Evolutionary conservation across 2,797 vertebrate genomes (phyloP).

Genomic region (Melanotaenia trifasciata): DNA sequence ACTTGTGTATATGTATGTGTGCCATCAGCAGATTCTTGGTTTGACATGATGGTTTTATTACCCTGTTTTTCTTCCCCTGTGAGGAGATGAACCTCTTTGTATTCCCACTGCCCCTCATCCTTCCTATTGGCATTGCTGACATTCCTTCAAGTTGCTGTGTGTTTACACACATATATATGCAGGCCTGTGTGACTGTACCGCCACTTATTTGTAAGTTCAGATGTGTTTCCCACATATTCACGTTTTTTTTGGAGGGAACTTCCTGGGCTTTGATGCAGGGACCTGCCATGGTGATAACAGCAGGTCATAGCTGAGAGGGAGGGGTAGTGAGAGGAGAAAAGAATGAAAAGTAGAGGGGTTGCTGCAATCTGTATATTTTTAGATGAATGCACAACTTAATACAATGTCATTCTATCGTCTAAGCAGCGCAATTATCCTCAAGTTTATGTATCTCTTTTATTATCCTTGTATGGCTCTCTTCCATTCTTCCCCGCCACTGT

Average conservation of each 20-base stretch:
- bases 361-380: constrained; percentile 4
- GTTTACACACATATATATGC: background rate
- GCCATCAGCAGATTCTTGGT: constrained; percentile 87
- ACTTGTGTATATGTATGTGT: constrained; percentile 82
- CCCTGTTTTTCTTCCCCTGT: constrained; percentile 74
- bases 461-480: constrained; percentile 7
- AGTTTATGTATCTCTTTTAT: constrained; percentile 1
- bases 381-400: background rate
- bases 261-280: constrained; percentile 75
- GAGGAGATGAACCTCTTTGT: constrained; percentile 74
- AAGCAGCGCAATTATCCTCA: background rate
- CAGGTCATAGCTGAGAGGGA: constrained; percentile 63
- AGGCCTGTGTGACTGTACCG: constrained; percentile 17
- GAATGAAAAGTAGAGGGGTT: constrained; percentile 14
- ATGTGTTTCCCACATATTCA: constrained; percentile 42
- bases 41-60: constrained; percentile 80
- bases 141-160: constrained; percentile 70
- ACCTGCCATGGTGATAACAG: constrained; percentile 43
- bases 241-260: constrained; percentile 60
- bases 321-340: constrained; percentile 36
- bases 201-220: constrained; percentile 22
- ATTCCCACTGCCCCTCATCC: constrained; percentile 74
- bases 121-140: constrained; percentile 75
- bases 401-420: constrained; percentile 6
- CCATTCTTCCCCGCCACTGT: background rate